Base-by-base conservation (phyloP, 2,888 invertebrate species). In the Malthinus seriepunctatus region DNA sequence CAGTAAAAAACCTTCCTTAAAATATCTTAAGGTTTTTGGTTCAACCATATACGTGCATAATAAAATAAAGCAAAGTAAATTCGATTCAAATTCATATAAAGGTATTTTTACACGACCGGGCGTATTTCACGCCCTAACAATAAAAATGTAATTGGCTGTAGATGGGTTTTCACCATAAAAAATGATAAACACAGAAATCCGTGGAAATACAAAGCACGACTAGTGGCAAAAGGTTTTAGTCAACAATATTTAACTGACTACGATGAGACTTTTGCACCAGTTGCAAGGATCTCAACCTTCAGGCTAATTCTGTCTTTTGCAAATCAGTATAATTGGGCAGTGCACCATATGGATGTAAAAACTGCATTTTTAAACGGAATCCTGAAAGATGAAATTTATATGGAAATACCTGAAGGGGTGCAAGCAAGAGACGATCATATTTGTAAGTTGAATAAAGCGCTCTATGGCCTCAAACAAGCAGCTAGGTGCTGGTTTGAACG, bases 81-180 rank as follows among this genome's bases (percentile, higher is more conserved):
- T 74, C 64, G 73, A 75, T 60, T 62, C 70, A 49, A 76, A 72
- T 59, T 74, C 73, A 48, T 68, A 62, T 63, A 75, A 75, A 69
- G 72, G 67, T 15, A 72, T 73, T 57, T 50, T 76, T 37, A 31
- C 15, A 37, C 23, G 37, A 49, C 7, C 23, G 10, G 14, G 15
- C 23, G 14, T 11, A 2, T 10, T 46, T 23, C 5, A 5, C 23
- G 23, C 5, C 37, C 8, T 6, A 37, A 37, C 1, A 37, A 37
- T 12, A 37, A 37, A 37, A 37, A 4, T n/a, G 9, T 37, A 11
- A 9, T 37, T 8, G 37, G 12, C 9, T 37, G 37, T 37, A 37
- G 12, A 37, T 37, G 10, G 34, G 34, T 37, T 3, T 37, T 9
- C 12, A n/a, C 7, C 1, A 37, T 37, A 37, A 37, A 37, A 37